A percentile compares a stretch with the other conserved stretches of the same genome.
Conservation (phyloP, 2,888 invertebrate species). For the Ecliptopera silaceata region DNA sequence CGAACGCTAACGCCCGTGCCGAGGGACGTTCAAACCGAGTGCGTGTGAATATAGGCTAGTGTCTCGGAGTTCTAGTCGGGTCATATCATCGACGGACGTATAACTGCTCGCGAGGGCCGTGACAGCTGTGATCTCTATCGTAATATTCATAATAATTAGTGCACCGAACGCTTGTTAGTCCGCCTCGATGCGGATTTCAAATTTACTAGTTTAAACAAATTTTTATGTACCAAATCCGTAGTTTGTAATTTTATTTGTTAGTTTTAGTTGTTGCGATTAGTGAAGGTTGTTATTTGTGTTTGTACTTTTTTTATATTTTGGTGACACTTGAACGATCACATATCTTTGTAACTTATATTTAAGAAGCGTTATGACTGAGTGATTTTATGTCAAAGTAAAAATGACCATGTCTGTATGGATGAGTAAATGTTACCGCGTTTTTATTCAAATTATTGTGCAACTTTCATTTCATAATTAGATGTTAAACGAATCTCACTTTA, state of each 20-base stretch:
- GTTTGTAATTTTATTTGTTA: constrained; percentile 73
- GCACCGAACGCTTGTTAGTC: constrained; percentile 68
- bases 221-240: constrained; percentile 81
- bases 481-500: constrained; percentile 61
- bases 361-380: constrained; percentile 54
- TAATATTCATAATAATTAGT: constrained; percentile 74
- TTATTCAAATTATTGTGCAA: constrained; percentile 40
- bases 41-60: constrained; percentile 74
- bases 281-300: constrained; percentile 79
- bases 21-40: constrained; percentile 72
- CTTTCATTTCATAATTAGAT: constrained; percentile 55
- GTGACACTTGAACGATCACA: constrained; percentile 59
- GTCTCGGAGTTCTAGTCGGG: constrained; percentile 71
- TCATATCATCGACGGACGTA: constrained; percentile 77
- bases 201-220: constrained; percentile 80
- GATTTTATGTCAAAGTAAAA: constrained; percentile 45
- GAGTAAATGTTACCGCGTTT: constrained; percentile 52
- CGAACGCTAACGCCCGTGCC: constrained; percentile 78
- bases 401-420: constrained; percentile 38
- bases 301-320: constrained; percentile 64
- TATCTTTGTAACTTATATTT: constrained; percentile 61
- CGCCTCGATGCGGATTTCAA: constrained; percentile 54
- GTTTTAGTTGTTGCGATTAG: constrained; percentile 78
- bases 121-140: constrained; percentile 81
- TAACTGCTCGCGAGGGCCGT: constrained; percentile 58